Evolutionary conservation across 1,140 invertebrate genomes (phyloP).

Genomic region (Polypedilum vanderplanki): DNA sequence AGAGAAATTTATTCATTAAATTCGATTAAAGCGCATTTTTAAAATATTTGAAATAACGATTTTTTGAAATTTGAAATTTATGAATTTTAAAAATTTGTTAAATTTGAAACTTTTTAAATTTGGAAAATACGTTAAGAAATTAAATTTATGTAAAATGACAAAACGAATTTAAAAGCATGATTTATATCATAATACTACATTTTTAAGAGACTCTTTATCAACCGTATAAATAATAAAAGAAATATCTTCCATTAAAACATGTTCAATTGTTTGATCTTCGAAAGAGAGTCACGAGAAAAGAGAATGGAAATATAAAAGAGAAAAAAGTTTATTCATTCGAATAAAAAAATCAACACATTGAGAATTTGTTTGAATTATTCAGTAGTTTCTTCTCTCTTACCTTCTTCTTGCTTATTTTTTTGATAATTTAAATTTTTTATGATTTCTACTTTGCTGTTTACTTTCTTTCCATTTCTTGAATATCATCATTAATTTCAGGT

Average conservation of each 20-base stretch:
- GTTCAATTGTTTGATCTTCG: slow-evolving; percentile 12
- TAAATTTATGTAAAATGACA: too few relatives aligned
- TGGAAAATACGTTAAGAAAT: too few relatives aligned
- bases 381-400: slow-evolving; percentile 3
- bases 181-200: too few relatives aligned
- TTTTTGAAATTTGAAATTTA: too few relatives aligned
- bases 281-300: background rate
- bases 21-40: too few relatives aligned
- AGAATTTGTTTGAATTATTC: slow-evolving; percentile 14
- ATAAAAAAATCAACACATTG: background rate
- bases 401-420: background rate
- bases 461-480: background rate
- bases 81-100: too few relatives aligned
- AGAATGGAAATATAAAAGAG: background rate
- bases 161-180: too few relatives aligned
- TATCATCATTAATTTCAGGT: background rate
- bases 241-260: background rate
- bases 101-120: too few relatives aligned
- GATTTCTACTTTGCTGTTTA: slow-evolving; percentile 13
- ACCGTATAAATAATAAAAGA: too few relatives aligned
- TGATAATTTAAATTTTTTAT: slow-evolving; percentile 11
- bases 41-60: too few relatives aligned
- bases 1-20: too few relatives aligned
- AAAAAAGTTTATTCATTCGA: slow-evolving; percentile 14
- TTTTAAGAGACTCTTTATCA: too few relatives aligned